These are phyloP conservation scores for Venustaconcha ellipsiformis DNA, from an alignment of 1,140 invertebrate species.

Conservation along the genomic window DNA sequence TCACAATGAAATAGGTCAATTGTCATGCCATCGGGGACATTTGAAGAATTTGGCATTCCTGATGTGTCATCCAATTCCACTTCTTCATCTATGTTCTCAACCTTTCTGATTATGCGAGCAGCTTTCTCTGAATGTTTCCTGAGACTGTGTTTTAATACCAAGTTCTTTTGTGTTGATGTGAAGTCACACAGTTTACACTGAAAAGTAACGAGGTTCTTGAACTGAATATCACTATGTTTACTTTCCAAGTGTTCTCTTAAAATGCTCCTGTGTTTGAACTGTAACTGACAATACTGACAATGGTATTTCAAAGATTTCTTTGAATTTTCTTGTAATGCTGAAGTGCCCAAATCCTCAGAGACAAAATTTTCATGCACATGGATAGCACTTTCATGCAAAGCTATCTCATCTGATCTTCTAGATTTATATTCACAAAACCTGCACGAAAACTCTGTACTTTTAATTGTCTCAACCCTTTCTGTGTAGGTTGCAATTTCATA, in stretches of 20 bases:
- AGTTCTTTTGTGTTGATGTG: constrained; percentile 28
- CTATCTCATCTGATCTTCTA: constrained; percentile 10
- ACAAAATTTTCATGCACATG: constrained; percentile 1
- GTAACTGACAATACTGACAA: constrained; percentile 26
- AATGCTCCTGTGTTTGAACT: constrained; percentile 26
- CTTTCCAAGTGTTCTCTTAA: constrained; percentile 20
- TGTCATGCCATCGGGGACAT: too few species aligned
- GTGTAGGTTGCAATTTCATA: constrained; percentile 6
- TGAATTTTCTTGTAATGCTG: constrained; percentile 8
- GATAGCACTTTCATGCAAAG: constrained; percentile 14
- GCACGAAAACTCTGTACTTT: constrained; percentile 21
- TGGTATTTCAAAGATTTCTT: constrained; percentile 22
- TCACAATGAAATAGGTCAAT: too few species aligned
- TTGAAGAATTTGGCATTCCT: too few species aligned
- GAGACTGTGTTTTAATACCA: constrained; percentile 12
- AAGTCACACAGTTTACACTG: constrained; percentile 29
- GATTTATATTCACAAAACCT: constrained; percentile 25
- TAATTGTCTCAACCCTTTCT: constrained; percentile 7
- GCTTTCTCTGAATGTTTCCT: constrained; percentile 14
- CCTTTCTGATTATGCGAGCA: constrained; percentile 21
- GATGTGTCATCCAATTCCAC: too few species aligned
- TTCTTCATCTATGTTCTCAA: constrained; percentile 17
- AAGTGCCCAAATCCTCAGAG: too few species aligned
- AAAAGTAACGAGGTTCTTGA: constrained; percentile 23
- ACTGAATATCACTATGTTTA: constrained; percentile 22